Evolutionary conservation across 2,797 vertebrate genomes (phyloP), one percentile per base, ranked within the genome.

Genomic region (Falco columbarius): DNA sequence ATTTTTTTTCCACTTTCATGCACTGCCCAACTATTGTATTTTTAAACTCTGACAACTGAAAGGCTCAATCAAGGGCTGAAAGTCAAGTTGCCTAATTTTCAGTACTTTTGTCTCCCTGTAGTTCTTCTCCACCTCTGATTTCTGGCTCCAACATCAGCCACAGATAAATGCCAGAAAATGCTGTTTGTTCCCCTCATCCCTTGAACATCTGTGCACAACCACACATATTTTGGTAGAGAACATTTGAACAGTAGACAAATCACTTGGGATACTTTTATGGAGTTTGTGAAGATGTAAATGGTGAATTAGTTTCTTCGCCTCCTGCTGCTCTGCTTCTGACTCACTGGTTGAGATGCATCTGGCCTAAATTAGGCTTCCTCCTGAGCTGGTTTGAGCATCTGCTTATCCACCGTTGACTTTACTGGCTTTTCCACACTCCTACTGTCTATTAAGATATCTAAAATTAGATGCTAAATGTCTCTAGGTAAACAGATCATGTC

Each of bases 321-420:
- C 56, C 72, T 87, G 74, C 40, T 92, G 49, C n/a, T 94, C n/a
- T 80, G 23, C n/a, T 81, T 94, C 80, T 95, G 76, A 79, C 36
- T 89, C 54, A 51, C 42, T 86, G 90, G 32, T 80, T 88, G 19
- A 14, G 1, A 86, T 89, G 86, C 54, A 44, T 96, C 65, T 96
- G 61, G 36, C 66, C 34, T 61, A 65, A 88, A 51, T 74, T 54
- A 61, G 32, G 9, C 14, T 88, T 86, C 16, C 49, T 93, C 14
- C 49, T 83, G 36, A 77, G 36, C 32, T 81, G 10, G 6, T 74
- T 32, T 71, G 40, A 94, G 15, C 18, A 71, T 74, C 67, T 82
- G 21, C 40, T 95, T 62, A 82, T 12, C 59, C 40, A 54, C 34
- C 3, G 2, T 56, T 75, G 9, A 54, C 23, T 91, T 90, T 2